Percentiles rank a stretch among this genome's conserved stretches.
Conservation (phyloP, 2,888 invertebrate species). For the Pammene aurita region DNA sequence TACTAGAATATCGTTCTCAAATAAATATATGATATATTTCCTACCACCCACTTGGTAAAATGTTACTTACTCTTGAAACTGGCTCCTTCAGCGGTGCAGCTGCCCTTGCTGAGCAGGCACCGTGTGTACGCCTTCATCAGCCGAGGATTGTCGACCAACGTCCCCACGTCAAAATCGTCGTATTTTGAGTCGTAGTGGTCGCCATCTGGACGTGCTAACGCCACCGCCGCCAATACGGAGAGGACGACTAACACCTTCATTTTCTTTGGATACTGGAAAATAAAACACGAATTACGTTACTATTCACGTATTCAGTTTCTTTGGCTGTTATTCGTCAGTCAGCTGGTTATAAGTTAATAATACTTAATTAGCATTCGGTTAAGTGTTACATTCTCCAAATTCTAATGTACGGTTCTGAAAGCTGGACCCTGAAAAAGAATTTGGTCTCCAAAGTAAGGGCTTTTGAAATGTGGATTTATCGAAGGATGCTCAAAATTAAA, state of each 20-base stretch:
- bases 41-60: too few relatives aligned
- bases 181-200: constrained; percentile 53
- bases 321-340: too few relatives aligned
- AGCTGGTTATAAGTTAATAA: too few relatives aligned
- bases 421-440: too few relatives aligned
- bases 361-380: too few relatives aligned
- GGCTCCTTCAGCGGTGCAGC: constrained; percentile 60
- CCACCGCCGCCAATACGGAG: constrained; percentile 48
- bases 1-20: too few relatives aligned
- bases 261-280: neutral
- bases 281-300: neutral
- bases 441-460: too few relatives aligned
- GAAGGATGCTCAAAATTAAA: too few relatives aligned
- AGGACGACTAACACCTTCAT: constrained; percentile 57
- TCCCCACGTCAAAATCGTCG: constrained; percentile 55
- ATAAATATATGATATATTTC: too few relatives aligned
- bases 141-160: constrained; percentile 49
- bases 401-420: too few relatives aligned
- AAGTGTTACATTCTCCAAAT: too few relatives aligned
- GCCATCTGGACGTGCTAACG: constrained; percentile 49
- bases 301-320: neutral
- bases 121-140: constrained; percentile 50
- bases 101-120: constrained; percentile 56
- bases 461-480: too few relatives aligned
- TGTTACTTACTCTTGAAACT: constrained; percentile 58